phyloP scores from a whole-genome alignment of 2,113 vertebrate genomes.

The Synodontis membranacea region DNA sequence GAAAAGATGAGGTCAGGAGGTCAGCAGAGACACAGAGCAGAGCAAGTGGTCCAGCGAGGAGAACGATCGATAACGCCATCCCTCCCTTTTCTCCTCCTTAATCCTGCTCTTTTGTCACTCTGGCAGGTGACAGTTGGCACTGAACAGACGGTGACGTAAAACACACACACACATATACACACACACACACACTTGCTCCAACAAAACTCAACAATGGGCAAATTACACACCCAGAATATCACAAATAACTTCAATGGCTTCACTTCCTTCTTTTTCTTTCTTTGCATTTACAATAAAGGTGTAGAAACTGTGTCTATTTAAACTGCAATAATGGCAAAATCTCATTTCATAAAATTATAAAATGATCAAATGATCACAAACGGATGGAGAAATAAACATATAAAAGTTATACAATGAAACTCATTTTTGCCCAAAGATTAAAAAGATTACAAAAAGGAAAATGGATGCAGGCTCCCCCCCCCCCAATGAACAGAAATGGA shows the following conservation, averaged over 20 bases:
- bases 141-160: conserved; percentile 7
- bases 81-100: conserved; percentile 8
- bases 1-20: conserved; percentile 65
- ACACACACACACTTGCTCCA: conserved; percentile 8
- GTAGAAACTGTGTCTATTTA: background rate
- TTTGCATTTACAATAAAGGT: background rate
- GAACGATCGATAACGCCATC: conserved; percentile 67
- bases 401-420: background rate
- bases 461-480: no score
- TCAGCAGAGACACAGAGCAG: conserved; percentile 60
- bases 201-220: background rate
- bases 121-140: conserved; percentile 52
- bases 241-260: background rate
- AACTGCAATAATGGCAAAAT: background rate
- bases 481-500: no score
- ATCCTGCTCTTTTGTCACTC: conserved; percentile 56
- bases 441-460: background rate
- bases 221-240: background rate
- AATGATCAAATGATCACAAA: background rate
- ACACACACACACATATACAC: background rate
- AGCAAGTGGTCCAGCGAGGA: conserved; percentile 55
- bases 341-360: background rate
- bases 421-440: background rate
- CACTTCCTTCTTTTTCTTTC: background rate
- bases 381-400: background rate